A percentile compares a stretch with the other conserved stretches of the same genome.
These are phyloP conservation scores for Eledone cirrhosa DNA, from an alignment of 2,888 invertebrate species.

Conservation along the genomic window DNA sequence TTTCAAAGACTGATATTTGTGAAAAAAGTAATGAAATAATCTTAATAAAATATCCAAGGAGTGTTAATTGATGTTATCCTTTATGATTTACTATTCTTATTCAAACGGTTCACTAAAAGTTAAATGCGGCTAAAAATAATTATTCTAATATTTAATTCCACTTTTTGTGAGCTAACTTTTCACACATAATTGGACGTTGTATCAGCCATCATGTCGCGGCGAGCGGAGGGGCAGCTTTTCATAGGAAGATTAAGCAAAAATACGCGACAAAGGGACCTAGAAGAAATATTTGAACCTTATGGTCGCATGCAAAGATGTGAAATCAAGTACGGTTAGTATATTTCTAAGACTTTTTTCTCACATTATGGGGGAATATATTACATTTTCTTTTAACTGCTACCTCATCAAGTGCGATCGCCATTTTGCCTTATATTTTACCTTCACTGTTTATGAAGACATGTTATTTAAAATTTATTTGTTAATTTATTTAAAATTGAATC, in stretches of 20 bases:
- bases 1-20: no score
- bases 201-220: constrained; percentile 34
- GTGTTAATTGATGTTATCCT: no score
- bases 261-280: constrained; percentile 63
- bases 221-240: constrained; percentile 60
- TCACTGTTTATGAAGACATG: neutral
- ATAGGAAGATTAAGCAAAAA: constrained; percentile 65
- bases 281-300: constrained; percentile 67
- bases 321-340: constrained; percentile 66
- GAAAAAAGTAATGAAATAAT: no score
- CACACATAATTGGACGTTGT: no score
- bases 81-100: no score
- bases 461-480: no score
- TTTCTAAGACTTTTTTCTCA: neutral
- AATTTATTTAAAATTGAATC: no score
- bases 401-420: neutral
- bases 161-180: no score
- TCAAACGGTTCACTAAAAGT: neutral
- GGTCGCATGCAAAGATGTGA: constrained; percentile 66
- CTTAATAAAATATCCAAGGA: no score
- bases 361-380: no score
- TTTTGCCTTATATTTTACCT: neutral
- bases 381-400: no score
- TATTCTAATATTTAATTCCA: neutral
- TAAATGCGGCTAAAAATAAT: neutral